Conservation (phyloP, 2,888 invertebrate species). For the Acrocyrtus sp. region DNA sequence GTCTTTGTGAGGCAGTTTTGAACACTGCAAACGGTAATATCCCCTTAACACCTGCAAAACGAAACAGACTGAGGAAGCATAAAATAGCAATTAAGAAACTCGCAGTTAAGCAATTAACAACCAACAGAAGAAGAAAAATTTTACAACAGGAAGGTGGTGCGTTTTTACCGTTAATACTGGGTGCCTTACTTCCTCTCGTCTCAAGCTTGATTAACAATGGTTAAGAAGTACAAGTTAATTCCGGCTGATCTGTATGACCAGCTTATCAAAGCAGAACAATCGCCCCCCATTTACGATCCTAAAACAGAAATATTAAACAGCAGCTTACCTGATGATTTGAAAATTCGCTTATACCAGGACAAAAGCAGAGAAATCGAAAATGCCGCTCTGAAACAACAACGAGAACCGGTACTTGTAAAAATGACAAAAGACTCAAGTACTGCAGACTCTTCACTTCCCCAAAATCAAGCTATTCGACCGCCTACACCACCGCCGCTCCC, state of each 20-base stretch:
- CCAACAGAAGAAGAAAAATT: background rate
- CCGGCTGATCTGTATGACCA: background rate
- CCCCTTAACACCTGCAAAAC: background rate
- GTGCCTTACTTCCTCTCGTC: background rate
- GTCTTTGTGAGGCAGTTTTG: constrained; percentile 4
- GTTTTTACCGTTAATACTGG: constrained; percentile 9
- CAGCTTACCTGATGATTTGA: too few species aligned
- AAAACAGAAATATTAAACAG: too few species aligned
- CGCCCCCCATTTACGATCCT: too few species aligned
- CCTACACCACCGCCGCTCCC: too few species aligned
- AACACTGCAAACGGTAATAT: constrained; percentile 13
- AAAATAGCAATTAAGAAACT: constrained; percentile 2
- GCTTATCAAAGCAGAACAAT: background rate
- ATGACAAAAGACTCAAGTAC: too few species aligned
- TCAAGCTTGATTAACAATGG: background rate
- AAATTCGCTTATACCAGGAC: too few species aligned
- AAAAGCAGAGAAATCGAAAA: too few species aligned
- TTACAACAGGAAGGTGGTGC: constrained; percentile 11
- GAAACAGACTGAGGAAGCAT: background rate
- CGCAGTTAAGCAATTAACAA: background rate
- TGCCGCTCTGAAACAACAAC: too few species aligned
- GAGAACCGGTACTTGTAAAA: too few species aligned
- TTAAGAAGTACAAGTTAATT: constrained; percentile 8
- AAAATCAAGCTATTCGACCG: too few species aligned
- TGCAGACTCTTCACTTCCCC: too few species aligned